These are phyloP conservation scores for Nephrotoma flavescens DNA, from an alignment of 2,888 invertebrate genomes.

Conservation along the genomic window DNA sequence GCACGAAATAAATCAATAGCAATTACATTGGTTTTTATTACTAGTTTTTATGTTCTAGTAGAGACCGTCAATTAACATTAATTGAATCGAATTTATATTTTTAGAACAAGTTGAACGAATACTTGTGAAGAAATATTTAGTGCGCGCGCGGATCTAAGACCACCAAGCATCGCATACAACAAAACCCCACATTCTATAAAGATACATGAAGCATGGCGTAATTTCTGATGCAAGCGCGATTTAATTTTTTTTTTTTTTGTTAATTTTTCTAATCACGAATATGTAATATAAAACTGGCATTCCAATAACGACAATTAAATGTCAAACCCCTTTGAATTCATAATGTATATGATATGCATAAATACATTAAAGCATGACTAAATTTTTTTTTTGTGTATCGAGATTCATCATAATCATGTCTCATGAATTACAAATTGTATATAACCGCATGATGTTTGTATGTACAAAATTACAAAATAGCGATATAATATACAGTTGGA, in stretches of 20 bases:
- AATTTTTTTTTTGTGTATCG: neutral
- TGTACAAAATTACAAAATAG: neutral
- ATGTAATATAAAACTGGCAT: neutral
- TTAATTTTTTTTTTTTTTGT: neutral
- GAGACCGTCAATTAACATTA: neutral
- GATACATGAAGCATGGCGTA: neutral
- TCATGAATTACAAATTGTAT: neutral
- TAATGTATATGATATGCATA: neutral
- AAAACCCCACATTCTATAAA: neutral
- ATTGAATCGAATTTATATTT: neutral
- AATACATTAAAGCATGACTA: neutral
- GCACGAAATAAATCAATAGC: neutral
- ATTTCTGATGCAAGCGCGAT: neutral
- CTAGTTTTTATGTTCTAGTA: neutral
- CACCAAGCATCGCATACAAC: neutral
- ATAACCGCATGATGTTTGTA: neutral
- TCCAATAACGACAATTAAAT: neutral
- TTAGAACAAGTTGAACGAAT: neutral
- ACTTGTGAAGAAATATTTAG: neutral
- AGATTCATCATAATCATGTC: neutral
- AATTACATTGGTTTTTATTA: neutral
- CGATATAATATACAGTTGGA: neutral
- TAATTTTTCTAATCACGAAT: neutral
- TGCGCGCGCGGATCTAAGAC: neutral
- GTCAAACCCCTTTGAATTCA: neutral